Evolutionary conservation across 2,888 invertebrate species (phyloP).

Genomic region (Molorchus minor): DNA sequence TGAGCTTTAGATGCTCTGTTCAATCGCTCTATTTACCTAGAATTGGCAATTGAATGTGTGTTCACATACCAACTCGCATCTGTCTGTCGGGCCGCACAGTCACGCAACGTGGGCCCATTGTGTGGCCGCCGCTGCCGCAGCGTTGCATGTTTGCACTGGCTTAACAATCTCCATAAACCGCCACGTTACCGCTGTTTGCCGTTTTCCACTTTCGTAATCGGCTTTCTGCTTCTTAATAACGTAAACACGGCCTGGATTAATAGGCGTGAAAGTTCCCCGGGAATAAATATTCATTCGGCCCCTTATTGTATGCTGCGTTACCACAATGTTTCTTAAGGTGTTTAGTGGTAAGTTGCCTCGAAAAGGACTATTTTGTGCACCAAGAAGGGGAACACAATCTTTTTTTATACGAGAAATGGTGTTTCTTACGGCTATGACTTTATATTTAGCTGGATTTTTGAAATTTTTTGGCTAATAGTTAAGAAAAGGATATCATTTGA

Average conservation of each 20-base stretch:
- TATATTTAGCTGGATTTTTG: too few species aligned
- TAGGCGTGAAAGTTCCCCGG: slow-evolving; percentile 15
- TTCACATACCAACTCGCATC: slow-evolving; percentile 6
- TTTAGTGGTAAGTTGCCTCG: too few species aligned
- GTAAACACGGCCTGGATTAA: slow-evolving; percentile 24
- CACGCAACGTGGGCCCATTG: slow-evolving; percentile 22
- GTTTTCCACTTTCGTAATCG: slow-evolving; percentile 25
- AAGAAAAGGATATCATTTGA: too few species aligned
- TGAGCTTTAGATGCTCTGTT: neutral
- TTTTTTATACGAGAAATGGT: too few species aligned
- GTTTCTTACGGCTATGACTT: too few species aligned
- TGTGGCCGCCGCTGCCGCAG: slow-evolving; percentile 13
- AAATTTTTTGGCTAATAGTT: too few species aligned
- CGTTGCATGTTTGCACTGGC: slow-evolving; percentile 22
- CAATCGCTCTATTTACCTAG: too few species aligned
- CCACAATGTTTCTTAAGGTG: too few species aligned
- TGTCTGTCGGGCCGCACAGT: slow-evolving; percentile 10
- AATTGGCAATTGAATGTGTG: slow-evolving; percentile 31
- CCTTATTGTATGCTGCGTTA: too few species aligned
- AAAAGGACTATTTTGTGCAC: too few species aligned
- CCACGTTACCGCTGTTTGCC: slow-evolving; percentile 24
- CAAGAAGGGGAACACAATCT: too few species aligned
- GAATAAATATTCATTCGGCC: slow-evolving; percentile 16
- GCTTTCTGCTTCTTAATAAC: slow-evolving; percentile 25
- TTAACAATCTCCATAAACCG: slow-evolving; percentile 24